These are phyloP conservation scores for Busseola fusca DNA, from an alignment of 2,888 invertebrate species.

Conservation along the genomic window DNA sequence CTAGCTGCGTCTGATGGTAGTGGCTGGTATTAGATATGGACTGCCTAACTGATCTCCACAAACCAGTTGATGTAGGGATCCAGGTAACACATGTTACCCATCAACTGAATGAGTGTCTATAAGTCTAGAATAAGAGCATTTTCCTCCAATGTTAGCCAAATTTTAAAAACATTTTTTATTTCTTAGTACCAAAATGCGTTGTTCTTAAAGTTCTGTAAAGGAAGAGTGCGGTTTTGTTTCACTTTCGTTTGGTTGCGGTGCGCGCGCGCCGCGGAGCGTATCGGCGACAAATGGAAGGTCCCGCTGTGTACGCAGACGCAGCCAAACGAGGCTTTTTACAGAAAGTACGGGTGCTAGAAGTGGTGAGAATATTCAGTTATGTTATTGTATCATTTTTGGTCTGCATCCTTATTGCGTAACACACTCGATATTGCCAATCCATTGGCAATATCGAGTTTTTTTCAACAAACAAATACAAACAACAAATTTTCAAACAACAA, in stretches of 20 bases:
- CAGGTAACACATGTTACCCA: too few species aligned
- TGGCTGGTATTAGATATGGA: too few species aligned
- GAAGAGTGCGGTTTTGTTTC: conserved; percentile 61
- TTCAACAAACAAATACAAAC: too few species aligned
- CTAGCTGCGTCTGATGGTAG: too few species aligned
- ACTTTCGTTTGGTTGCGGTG: conserved; percentile 62
- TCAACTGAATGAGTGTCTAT: too few species aligned
- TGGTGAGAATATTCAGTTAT: not conserved
- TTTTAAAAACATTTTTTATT: not conserved
- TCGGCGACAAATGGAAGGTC: conserved; percentile 53
- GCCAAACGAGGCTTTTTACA: conserved; percentile 6
- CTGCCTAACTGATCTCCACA: too few species aligned
- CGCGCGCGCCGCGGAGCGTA: conserved; percentile 57
- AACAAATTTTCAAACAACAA: too few species aligned
- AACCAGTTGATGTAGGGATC: too few species aligned
- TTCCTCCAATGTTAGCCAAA: not conserved
- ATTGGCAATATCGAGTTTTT: too few species aligned
- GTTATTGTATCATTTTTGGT: not conserved
- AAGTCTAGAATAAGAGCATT: too few species aligned
- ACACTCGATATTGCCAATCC: too few species aligned
- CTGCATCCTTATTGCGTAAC: not conserved
- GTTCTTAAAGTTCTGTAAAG: conserved; percentile 23
- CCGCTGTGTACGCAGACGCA: conserved; percentile 43
- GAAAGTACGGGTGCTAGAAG: conserved; percentile 24
- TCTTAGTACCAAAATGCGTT: not conserved